These are phyloP conservation scores for Thunnus thynnus DNA, from an alignment of 2,113 vertebrate species.

Conservation along the genomic window DNA sequence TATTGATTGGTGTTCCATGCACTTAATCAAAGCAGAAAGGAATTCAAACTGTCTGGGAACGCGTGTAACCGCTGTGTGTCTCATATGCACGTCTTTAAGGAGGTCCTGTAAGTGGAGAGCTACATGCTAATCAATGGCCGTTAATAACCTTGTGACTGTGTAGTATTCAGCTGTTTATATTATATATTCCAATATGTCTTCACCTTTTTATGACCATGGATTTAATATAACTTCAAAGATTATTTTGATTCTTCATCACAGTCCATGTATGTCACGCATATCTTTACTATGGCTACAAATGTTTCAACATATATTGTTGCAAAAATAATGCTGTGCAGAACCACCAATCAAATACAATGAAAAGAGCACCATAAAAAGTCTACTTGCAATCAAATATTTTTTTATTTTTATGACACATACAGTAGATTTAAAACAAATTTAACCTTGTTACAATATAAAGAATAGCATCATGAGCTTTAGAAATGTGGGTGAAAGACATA, in stretches of 20 bases:
- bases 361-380: neutral
- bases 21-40: constrained; percentile 63
- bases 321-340: neutral
- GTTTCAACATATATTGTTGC: neutral
- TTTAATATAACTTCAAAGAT: constrained; percentile 3
- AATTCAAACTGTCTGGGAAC: constrained; percentile 31
- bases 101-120: constrained; percentile 23
- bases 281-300: neutral
- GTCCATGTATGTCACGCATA: constrained; percentile 3
- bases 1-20: constrained; percentile 58
- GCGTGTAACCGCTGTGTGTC: constrained; percentile 22
- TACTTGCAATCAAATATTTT: neutral
- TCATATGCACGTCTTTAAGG: constrained; percentile 14
- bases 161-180: neutral
- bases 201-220: neutral
- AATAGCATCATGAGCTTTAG: neutral
- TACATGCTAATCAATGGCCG: constrained; percentile 43
- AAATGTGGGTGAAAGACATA: neutral
- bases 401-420: no score
- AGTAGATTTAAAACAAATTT: neutral
- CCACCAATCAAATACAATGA: neutral
- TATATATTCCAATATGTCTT: constrained; percentile 4
- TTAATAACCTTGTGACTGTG: constrained; percentile 27
- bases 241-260: neutral
- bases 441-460: neutral